Evolutionary conservation across 2,113 vertebrate genomes (phyloP), one percentile per base, ranked within the genome.

Genomic region (Entelurus aequoreus): DNA sequence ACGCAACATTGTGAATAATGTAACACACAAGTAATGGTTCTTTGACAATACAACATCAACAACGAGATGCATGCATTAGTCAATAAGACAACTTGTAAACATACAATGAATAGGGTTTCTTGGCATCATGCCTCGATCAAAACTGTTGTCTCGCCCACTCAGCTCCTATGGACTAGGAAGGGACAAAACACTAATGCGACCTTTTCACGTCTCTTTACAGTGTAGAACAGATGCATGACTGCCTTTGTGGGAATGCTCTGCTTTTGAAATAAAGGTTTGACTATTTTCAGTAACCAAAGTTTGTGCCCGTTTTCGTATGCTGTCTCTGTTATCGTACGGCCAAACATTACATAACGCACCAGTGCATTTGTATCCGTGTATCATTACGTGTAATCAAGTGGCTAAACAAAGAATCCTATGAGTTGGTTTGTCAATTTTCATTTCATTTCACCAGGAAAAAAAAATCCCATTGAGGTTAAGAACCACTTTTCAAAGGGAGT

Each of bases 91-190:
- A 56, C 35, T 49, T 36, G 0, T 6, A 47, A 62, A 89, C 90
- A 86, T 88, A 93, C 86, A 91, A 91, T 65, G 60, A 67, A 54
- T 90, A 19, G 44, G 83, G 86, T 62, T 78, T 93, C 51, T 47
- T 61, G 2, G 75, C 72, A 8, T 66, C 78, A 7, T 55, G 68
- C 75, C 91, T 88, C 8, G 44, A 49, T 69, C 86, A 84, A 55
- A 78, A 86, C 54, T 92, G 91, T 69, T 80, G 90, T 82, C 80
- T 88, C 68, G 84, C 87, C 90, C 92, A 92, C 49, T 91, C 84
- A 13, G 69, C 74, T 60, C 89, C 83, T 49, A 88, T 12, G 71
- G 86, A 72, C 90, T 94, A 58, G 14, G 58, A 73, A 8, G 42
- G 40, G 55, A 10, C 16, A 56, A 19, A 6, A 54, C 6, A 13